Percentiles rank a stretch among this genome's conserved stretches.
phyloP scores from a whole-genome alignment of 1,140 invertebrate genomes.

The Hermetia illucens region DNA sequence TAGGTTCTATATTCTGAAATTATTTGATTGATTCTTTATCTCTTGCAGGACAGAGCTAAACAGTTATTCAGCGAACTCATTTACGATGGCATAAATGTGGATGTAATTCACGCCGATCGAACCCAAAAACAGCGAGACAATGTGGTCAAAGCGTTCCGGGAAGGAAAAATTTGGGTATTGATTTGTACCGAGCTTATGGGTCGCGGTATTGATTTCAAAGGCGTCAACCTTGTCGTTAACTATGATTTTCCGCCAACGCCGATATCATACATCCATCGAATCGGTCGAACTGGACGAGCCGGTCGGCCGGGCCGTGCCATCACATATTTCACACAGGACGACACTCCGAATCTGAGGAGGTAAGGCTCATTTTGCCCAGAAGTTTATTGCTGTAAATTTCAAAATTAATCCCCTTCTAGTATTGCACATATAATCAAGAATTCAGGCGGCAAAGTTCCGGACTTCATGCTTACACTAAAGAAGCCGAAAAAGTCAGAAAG shows the following conservation, averaged over 20 bases:
- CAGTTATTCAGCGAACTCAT: slow-evolving; percentile 84
- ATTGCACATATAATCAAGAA: slow-evolving; percentile 75
- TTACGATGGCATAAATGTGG: slow-evolving; percentile 85
- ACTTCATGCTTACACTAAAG: slow-evolving; percentile 75
- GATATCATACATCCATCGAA: slow-evolving; percentile 85
- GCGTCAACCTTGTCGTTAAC: slow-evolving; percentile 92
- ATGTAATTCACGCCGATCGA: slow-evolving; percentile 86
- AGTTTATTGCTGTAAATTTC: slow-evolving; percentile 1
- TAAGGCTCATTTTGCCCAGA: slow-evolving; percentile 23
- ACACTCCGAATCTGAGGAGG: slow-evolving; percentile 70
- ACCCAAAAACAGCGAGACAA: slow-evolving; percentile 80
- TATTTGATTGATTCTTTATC: slow-evolving; percentile 34
- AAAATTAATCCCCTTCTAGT: slow-evolving; percentile 35
- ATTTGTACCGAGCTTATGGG: slow-evolving; percentile 97
- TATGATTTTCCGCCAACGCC: slow-evolving; percentile 91
- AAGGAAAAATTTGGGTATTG: slow-evolving; percentile 88
- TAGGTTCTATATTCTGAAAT: neutral
- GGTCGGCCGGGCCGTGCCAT: slow-evolving; percentile 73
- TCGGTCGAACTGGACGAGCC: slow-evolving; percentile 87
- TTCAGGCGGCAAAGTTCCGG: slow-evolving; percentile 79
- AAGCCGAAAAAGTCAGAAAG: slow-evolving; percentile 50
- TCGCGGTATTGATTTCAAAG: slow-evolving; percentile 94
- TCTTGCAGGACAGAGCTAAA: slow-evolving; percentile 84
- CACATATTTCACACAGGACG: slow-evolving; percentile 89
- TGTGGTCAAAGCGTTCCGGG: slow-evolving; percentile 74